Evolutionary conservation across 2,888 invertebrate genomes (phyloP).

Genomic region (Torymus auratus): DNA sequence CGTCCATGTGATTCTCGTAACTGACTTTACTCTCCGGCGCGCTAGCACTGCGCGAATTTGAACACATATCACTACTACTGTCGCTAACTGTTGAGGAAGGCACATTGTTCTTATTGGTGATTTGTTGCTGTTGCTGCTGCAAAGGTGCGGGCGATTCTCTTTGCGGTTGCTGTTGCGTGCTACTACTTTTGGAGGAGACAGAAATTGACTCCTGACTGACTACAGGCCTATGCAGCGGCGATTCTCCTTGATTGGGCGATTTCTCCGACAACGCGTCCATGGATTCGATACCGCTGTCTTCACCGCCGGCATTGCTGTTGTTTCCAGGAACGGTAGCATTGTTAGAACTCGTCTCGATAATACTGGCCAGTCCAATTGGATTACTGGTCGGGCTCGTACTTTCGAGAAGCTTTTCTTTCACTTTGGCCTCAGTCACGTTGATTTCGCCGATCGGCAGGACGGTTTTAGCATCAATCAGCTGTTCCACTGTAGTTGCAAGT

Average conservation of each 20-base stretch:
- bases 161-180: slow-evolving; percentile 50
- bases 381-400: slow-evolving; percentile 63
- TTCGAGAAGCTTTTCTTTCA: slow-evolving; percentile 80
- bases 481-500: slow-evolving; percentile 57
- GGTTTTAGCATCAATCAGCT: slow-evolving; percentile 62
- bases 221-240: slow-evolving; percentile 79
- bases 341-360: background rate
- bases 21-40: slow-evolving; percentile 15
- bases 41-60: slow-evolving; percentile 65
- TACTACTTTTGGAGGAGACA: slow-evolving; percentile 21
- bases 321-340: background rate
- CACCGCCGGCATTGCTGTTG: slow-evolving; percentile 80
- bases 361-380: background rate
- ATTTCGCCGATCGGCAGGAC: slow-evolving; percentile 76
- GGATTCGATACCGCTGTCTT: slow-evolving; percentile 94
- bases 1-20: slow-evolving; percentile 48
- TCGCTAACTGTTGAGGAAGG: slow-evolving; percentile 74
- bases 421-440: slow-evolving; percentile 79
- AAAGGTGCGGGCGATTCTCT: slow-evolving; percentile 17
- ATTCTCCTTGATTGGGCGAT: slow-evolving; percentile 90
- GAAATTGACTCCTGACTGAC: slow-evolving; percentile 61
- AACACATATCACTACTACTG: slow-evolving; percentile 75
- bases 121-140: slow-evolving; percentile 73
- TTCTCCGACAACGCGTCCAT: slow-evolving; percentile 96
- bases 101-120: slow-evolving; percentile 76